Base-by-base conservation (phyloP, 2,113 vertebrate species). In the Procapra przewalskii region DNA sequence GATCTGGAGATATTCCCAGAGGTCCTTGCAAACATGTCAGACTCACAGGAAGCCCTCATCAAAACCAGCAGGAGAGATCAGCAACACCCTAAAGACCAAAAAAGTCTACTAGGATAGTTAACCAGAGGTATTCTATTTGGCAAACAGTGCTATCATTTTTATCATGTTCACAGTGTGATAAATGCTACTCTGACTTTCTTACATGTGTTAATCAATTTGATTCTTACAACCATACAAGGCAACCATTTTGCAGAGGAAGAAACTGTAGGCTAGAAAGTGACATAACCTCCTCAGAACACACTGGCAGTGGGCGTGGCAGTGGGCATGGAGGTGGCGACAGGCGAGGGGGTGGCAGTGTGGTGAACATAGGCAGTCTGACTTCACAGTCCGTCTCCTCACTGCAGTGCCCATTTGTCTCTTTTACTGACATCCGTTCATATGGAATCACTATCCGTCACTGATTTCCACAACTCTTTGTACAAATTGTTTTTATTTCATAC, bases 41-140 rank as follows among this genome's bases (percentile, higher is more conserved):
- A 67, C 9, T 54, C 14, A 14, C 13, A 90, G 1, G 54, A 23
- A 40, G 3, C 45, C 50, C 29, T 64, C 25, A n/a, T 83, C 36
- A 67, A 96, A 94, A 80, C 57, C 59, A 57, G 60, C 43, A 40
- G 12, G 14, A 90, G 86, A 80, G 9, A 77, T 90, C 19, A 92
- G n/a, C 14, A 23, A 16, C 10, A 87, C 13, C n/a, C 50, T 36
- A 67, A 77, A 96, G 64, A 92, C 27, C 3, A 43, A 77, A 80
- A 43, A 62, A 36, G 31, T 19, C 36, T 43, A 11, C 14, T 17
- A 57, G 36, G 13, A 52, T 36, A 36, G 12, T 10, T 81, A 50
- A 92, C n/a, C 21, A 77, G 27, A 62, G 3, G 27, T 27, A 55
- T 12, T 80, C 60, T 50, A 55, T 33, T 79, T 84, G 36, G 60